These are phyloP conservation scores for Nephrotoma appendiculata DNA, from an alignment of 2,888 invertebrate genomes.

Conservation along the genomic window DNA sequence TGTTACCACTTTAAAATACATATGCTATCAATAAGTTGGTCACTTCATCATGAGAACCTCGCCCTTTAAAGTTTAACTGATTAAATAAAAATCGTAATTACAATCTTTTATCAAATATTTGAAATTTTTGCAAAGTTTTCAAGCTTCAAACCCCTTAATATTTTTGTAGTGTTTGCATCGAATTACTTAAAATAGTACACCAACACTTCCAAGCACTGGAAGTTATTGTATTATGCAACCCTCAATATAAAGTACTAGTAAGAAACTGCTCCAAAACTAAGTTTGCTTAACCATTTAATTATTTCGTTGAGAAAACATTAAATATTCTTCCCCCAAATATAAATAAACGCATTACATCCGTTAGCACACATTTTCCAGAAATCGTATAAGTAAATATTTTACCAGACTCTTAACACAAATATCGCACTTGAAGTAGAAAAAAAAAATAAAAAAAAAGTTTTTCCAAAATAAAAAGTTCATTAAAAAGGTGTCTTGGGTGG, in stretches of 20 bases:
- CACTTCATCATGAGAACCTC: too few relatives aligned
- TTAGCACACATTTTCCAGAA: background rate
- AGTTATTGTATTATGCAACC: background rate
- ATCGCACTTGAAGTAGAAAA: background rate
- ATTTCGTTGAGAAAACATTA: background rate
- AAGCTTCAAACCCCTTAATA: too few relatives aligned
- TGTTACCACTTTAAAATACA: too few relatives aligned
- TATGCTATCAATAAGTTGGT: too few relatives aligned
- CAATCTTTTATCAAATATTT: too few relatives aligned
- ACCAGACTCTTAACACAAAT: background rate
- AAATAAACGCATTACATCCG: background rate
- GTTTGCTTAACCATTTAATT: background rate
- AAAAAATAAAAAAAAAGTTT: background rate
- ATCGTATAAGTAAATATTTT: background rate
- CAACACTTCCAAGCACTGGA: too few relatives aligned
- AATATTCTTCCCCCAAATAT: background rate
- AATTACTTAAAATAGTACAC: too few relatives aligned
- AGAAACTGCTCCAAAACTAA: background rate
- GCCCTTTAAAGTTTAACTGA: too few relatives aligned
- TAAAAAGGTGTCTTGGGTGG: slow-evolving; percentile 5
- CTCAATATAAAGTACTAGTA: background rate
- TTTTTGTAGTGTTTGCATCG: too few relatives aligned
- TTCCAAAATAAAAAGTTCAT: slow-evolving; percentile 1
- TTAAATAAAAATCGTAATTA: too few relatives aligned
- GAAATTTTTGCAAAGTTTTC: too few relatives aligned